Evolutionary conservation across 2,888 invertebrate genomes (phyloP).

Genomic region (Gymnosoma rotundatum): DNA sequence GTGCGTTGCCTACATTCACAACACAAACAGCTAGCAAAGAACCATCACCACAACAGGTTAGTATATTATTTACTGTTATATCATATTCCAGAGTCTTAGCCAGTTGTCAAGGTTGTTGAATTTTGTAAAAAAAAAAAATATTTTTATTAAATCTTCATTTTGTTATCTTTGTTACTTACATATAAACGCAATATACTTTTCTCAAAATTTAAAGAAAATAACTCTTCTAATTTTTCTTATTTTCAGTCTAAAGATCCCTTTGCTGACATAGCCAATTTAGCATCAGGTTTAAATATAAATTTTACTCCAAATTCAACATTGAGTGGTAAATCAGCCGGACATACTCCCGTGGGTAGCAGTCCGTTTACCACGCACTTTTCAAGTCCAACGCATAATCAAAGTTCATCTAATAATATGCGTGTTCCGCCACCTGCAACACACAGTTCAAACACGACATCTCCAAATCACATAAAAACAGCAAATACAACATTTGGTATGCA

Average conservation of each 20-base stretch:
- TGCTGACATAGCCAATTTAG: constrained; percentile 86
- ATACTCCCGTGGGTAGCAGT: constrained; percentile 79
- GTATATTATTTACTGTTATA: constrained; percentile 72
- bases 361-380: constrained; percentile 81
- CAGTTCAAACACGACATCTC: constrained; percentile 79
- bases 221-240: constrained; percentile 47
- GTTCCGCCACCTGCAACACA: constrained; percentile 79
- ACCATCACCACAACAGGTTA: constrained; percentile 83
- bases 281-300: constrained; percentile 80
- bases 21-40: constrained; percentile 77
- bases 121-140: too few relatives aligned
- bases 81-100: too few relatives aligned
- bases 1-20: constrained; percentile 73
- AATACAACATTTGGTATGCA: constrained; percentile 65
- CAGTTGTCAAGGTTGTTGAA: too few relatives aligned
- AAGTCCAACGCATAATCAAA: constrained; percentile 80
- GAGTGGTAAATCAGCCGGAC: constrained; percentile 77
- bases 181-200: not conserved
- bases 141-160: too few relatives aligned
- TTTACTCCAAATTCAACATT: constrained; percentile 79
- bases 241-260: constrained; percentile 86
- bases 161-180: too few relatives aligned
- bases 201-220: not conserved
- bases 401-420: constrained; percentile 57
- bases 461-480: constrained; percentile 75